Evolutionary conservation across 2,113 vertebrate genomes (phyloP).

Genomic region (Taurulus bubalis): DNA sequence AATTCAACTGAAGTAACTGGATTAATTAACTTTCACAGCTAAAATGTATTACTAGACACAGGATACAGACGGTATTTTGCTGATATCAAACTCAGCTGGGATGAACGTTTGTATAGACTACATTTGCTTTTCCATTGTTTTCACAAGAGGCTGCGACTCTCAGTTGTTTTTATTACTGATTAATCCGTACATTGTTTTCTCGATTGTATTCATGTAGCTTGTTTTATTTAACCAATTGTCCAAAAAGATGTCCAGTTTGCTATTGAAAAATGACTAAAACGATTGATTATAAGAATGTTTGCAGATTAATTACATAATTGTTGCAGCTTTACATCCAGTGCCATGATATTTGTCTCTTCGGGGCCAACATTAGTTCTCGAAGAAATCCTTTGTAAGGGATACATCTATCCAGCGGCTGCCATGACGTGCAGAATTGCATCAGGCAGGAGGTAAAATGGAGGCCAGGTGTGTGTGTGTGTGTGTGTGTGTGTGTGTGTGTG

Average conservation of each 20-base stretch:
- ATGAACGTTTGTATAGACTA: not conserved
- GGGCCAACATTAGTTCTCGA: not conserved
- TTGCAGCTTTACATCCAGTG: not conserved
- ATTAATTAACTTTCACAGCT: not conserved
- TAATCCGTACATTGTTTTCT: not conserved
- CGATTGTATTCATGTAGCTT: not conserved
- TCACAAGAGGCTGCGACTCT: not conserved
- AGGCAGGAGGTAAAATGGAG: slow-evolving; percentile 67
- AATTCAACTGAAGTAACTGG: not conserved
- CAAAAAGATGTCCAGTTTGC: not conserved
- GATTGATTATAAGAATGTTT: not conserved
- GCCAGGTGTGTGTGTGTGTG: slow-evolving; percentile 65
- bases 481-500: not conserved
- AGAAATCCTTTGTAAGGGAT: slow-evolving; percentile 24
- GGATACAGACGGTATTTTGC: not conserved
- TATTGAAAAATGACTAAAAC: not conserved
- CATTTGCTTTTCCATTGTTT: not conserved
- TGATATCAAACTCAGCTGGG: not conserved
- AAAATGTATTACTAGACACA: not conserved
- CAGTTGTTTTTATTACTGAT: not conserved
- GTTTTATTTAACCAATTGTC: not conserved
- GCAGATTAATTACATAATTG: not conserved
- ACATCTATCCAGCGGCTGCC: not conserved
- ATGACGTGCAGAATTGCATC: slow-evolving; percentile 43
- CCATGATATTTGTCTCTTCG: not conserved